A percentile compares a stretch with the other conserved stretches of the same genome.
These are phyloP conservation scores for Pogoniulus pusillus DNA, from an alignment of 2,797 vertebrate genomes.

Conservation along the genomic window DNA sequence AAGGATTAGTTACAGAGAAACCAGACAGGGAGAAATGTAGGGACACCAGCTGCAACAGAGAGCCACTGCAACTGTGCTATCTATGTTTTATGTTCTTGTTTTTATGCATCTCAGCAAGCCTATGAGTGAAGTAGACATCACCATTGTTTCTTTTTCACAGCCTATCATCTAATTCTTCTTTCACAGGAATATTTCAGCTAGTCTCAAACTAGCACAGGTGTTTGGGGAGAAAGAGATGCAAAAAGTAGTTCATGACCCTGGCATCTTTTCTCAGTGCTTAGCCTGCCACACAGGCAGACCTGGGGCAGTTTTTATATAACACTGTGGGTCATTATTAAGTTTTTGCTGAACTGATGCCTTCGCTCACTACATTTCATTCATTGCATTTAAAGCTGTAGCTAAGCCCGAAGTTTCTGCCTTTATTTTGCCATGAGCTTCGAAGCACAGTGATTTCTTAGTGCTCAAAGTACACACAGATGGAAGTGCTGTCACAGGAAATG, in stretches of 20 bases:
- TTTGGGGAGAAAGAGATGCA: neutral
- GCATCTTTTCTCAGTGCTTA: neutral
- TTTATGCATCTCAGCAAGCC: too few species aligned
- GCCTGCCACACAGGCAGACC: neutral
- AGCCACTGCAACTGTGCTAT: too few species aligned
- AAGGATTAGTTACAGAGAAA: too few species aligned
- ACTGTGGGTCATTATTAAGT: neutral
- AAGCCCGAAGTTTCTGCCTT: neutral
- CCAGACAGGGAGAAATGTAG: too few species aligned
- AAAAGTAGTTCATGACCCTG: fast-evolving
- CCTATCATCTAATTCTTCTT: too few species aligned
- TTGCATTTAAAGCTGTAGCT: neutral
- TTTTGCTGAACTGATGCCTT: neutral
- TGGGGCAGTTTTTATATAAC: neutral
- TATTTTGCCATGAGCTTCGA: neutral
- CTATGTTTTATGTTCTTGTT: too few species aligned
- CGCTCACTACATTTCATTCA: neutral
- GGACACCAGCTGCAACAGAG: too few species aligned
- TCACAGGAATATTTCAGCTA: too few species aligned
- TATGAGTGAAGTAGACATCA: too few species aligned
- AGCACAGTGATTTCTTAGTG: neutral
- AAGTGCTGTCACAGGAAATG: neutral
- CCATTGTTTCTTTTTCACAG: too few species aligned
- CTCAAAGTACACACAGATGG: neutral
- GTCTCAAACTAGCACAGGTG: too few species aligned